These are phyloP conservation scores for Glandiceps talaboti DNA, from an alignment of 53 echinoderm and acorn worm genomes.

Conservation along the genomic window DNA sequence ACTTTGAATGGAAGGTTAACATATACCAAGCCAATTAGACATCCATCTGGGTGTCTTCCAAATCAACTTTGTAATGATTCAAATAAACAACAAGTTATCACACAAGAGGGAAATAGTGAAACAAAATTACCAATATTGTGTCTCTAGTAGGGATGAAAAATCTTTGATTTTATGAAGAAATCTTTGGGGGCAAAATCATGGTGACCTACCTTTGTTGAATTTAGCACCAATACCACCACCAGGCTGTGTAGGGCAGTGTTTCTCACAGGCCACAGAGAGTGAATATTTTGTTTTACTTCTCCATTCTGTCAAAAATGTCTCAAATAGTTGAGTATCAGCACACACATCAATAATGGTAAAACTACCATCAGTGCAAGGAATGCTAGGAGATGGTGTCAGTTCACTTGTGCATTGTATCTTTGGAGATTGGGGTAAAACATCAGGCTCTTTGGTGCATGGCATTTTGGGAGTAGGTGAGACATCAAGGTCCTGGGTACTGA, in stretches of 20 bases:
- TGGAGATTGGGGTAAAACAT: constrained; percentile 2
- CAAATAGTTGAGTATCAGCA: constrained; percentile 60
- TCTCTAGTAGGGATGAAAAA: no score
- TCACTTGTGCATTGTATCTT: constrained; percentile 3
- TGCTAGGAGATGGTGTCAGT: background rate
- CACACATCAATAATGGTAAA: constrained; percentile 94
- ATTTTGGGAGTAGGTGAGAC: constrained; percentile 7
- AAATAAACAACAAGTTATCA: no score
- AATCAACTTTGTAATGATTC: no score
- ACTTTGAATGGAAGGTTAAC: no score
- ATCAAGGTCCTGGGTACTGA: background rate
- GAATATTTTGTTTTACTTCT: constrained; percentile 51
- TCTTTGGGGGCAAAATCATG: no score
- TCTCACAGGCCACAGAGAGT: constrained; percentile 79
- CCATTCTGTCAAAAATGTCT: constrained; percentile 80
- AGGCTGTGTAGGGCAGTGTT: constrained; percentile 41
- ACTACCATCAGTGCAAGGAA: constrained; percentile 42
- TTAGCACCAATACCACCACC: constrained; percentile 80
- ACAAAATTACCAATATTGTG: no score
- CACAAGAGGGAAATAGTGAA: no score
- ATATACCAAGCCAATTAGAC: no score
- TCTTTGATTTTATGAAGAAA: no score
- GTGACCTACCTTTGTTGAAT: constrained; percentile 56
- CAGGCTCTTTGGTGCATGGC: background rate
- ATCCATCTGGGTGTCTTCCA: no score